phyloP scores from a whole-genome alignment of 2,888 invertebrate species.

The Glaucopsyche alexis region DNA sequence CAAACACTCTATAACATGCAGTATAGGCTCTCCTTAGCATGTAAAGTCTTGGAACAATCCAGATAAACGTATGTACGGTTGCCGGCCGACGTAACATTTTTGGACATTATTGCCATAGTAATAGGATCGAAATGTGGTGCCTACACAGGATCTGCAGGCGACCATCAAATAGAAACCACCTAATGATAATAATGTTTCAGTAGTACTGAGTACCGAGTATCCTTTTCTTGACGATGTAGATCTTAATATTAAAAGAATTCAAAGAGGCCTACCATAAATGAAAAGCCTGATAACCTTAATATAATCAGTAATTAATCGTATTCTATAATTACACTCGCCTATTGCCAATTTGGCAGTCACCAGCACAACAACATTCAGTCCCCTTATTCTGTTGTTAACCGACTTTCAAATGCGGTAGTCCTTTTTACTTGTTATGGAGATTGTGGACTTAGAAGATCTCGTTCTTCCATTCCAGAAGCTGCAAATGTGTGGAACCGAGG shows the following conservation, averaged over 20 bases:
- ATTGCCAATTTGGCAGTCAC: conserved; percentile 23
- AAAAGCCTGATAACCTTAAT: background rate
- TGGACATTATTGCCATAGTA: background rate
- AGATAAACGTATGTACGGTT: background rate
- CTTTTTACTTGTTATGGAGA: background rate
- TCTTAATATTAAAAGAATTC: background rate
- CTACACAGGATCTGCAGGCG: background rate
- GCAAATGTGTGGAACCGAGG: conserved; percentile 83
- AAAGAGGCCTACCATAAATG: background rate
- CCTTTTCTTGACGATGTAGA: background rate
- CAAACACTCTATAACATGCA: background rate
- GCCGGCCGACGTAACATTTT: background rate
- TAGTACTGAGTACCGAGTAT: background rate
- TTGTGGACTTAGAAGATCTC: background rate
- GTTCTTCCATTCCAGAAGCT: conserved; percentile 56
- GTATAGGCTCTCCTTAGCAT: background rate
- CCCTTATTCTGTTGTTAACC: background rate
- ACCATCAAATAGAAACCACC: background rate
- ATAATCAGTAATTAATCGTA: background rate
- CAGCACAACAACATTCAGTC: conserved; percentile 25
- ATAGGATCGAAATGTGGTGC: too few species aligned
- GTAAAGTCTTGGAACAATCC: background rate
- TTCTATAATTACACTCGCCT: conserved; percentile 20
- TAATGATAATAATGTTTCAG: background rate
- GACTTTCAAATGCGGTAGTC: background rate